Percentiles rank a stretch among this genome's conserved stretches.
Conservation (phyloP, 2,888 invertebrate species). For the Drosophila pseudotalamancana region DNA sequence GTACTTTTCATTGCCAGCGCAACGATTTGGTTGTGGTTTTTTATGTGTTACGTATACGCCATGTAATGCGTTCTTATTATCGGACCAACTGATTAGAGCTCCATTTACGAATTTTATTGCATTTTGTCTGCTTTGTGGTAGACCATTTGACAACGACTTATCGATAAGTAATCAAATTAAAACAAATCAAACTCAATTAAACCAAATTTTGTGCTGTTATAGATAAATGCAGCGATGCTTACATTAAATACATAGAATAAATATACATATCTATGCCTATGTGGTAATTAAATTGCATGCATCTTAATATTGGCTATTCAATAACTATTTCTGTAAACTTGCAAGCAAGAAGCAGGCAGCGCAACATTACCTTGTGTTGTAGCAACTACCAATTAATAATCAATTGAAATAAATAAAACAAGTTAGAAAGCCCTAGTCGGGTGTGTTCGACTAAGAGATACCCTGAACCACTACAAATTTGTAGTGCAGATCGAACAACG, state of each 20-base stretch:
- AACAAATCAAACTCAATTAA: conserved; percentile 23
- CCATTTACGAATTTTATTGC: conserved; percentile 33
- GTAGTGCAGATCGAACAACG: too few relatives aligned
- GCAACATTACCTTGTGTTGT: conserved; percentile 12
- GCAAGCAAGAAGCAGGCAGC: conserved; percentile 1
- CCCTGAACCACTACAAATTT: too few relatives aligned
- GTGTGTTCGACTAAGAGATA: too few relatives aligned
- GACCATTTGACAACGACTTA: conserved; percentile 8
- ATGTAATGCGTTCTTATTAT: conserved; percentile 25
- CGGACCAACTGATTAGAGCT: conserved; percentile 22
- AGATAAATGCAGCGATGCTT: too few relatives aligned
- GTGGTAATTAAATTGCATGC: conserved; percentile 21
- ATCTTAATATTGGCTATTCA: conserved; percentile 38
- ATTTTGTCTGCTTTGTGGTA: conserved; percentile 12
- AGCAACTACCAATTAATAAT: conserved; percentile 63
- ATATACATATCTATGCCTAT: background rate
- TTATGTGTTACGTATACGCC: conserved; percentile 40
- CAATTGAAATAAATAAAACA: conserved; percentile 64
- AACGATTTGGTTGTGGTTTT: conserved; percentile 16
- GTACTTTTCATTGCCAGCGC: conserved; percentile 18
- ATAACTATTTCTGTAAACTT: conserved; percentile 41
- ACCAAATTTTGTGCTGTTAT: background rate
- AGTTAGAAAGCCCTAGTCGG: too few relatives aligned
- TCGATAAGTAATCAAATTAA: conserved; percentile 11
- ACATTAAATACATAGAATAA: background rate